These are phyloP conservation scores for Physeter macrocephalus DNA, from an alignment of 2,113 vertebrate species.

Conservation along the genomic window DNA sequence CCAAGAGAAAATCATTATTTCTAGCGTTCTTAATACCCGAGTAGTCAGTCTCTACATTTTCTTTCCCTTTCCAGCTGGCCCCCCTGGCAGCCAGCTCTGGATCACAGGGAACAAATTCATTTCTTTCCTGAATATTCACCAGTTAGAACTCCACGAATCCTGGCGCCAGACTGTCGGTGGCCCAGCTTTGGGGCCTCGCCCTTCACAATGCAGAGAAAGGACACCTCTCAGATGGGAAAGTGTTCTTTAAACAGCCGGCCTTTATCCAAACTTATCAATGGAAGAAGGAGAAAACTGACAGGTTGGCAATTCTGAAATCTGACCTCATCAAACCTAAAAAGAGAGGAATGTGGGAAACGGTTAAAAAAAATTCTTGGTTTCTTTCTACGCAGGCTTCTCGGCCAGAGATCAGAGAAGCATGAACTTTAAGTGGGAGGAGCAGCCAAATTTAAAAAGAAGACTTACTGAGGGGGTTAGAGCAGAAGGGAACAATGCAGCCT, in stretches of 20 bases:
- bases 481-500: fast-evolving
- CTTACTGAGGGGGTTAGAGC: not conserved
- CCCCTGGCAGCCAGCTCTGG: not conserved
- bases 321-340: not conserved
- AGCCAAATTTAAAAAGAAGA: not conserved
- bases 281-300: not conserved
- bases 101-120: slow-evolving; percentile 4
- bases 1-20: not conserved
- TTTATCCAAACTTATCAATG: not conserved
- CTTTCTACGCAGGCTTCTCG: not conserved
- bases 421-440: not conserved
- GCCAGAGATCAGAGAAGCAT: not conserved
- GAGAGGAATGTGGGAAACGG: not conserved
- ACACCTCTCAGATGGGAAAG: not conserved
- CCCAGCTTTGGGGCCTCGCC: not conserved
- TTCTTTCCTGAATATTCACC: slow-evolving; percentile 13
- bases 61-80: not conserved
- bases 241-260: not conserved
- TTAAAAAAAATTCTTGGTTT: not conserved
- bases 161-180: not conserved
- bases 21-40: not conserved
- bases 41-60: not conserved
- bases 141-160: not conserved
- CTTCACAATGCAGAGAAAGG: not conserved
- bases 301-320: not conserved